phyloP scores from a whole-genome alignment of 2,888 invertebrate genomes.

The Spisula subtruncata region DNA sequence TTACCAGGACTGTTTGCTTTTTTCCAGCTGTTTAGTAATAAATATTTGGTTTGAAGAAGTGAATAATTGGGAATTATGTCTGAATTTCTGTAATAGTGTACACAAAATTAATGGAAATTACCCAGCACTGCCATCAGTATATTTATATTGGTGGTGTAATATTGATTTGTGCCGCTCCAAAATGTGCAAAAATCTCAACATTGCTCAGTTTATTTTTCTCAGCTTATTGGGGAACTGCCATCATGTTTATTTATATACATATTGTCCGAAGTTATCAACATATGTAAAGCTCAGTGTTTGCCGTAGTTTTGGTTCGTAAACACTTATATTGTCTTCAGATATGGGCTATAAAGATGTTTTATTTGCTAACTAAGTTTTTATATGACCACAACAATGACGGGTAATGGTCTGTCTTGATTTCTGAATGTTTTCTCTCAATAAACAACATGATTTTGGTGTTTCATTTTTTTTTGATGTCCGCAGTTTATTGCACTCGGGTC shows the following conservation, averaged over 20 bases:
- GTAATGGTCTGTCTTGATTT: no score
- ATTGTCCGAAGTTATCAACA: neutral
- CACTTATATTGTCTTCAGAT: neutral
- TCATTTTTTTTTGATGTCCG: no score
- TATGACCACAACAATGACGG: neutral
- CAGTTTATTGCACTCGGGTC: no score
- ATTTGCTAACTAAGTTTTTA: neutral
- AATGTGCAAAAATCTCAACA: neutral
- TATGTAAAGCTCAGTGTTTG: neutral
- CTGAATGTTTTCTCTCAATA: no score
- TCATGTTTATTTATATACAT: slow-evolving; percentile 22
- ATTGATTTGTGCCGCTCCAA: slow-evolving; percentile 5
- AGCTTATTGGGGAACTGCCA: neutral
- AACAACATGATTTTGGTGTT: no score
- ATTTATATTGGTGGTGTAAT: neutral
- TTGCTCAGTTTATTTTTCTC: slow-evolving; percentile 1
- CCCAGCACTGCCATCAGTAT: slow-evolving; percentile 18
- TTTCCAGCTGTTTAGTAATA: slow-evolving; percentile 12
- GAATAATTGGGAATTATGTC: neutral
- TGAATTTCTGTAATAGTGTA: slow-evolving; percentile 5
- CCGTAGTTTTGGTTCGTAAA: neutral
- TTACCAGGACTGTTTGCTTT: neutral
- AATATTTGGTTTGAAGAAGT: slow-evolving; percentile 2
- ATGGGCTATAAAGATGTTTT: neutral
- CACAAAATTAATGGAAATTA: slow-evolving; percentile 27